A percentile compares a stretch with the other conserved stretches of the same genome.
Conservation (phyloP, 2,797 vertebrate species). For the Emydoidea blandingii region DNA sequence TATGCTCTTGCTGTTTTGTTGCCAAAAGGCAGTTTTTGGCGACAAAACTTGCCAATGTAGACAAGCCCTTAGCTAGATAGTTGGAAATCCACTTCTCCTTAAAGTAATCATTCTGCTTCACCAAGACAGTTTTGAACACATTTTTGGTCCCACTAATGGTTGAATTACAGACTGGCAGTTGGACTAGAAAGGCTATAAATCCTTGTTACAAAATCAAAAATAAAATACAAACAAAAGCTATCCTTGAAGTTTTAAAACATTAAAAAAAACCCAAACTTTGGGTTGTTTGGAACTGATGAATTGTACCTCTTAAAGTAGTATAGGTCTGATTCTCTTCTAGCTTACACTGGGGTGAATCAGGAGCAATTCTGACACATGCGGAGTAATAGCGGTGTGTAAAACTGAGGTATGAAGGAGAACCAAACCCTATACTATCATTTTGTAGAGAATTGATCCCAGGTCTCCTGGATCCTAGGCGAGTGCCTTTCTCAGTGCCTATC, state of each 20-base stretch:
- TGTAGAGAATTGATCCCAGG: background rate
- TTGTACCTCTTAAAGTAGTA: background rate
- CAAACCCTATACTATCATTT: background rate
- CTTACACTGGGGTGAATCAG: background rate
- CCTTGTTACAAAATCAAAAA: background rate
- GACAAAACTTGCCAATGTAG: no score
- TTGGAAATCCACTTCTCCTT: conserved; percentile 42
- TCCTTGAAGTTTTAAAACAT: background rate
- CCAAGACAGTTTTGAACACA: conserved; percentile 10
- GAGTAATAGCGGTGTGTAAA: background rate
- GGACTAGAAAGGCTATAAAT: conserved; percentile 42
- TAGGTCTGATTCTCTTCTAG: background rate
- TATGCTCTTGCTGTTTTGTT: no score
- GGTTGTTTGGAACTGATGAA: background rate
- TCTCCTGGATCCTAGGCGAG: background rate
- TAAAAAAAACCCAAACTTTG: conserved; percentile 2
- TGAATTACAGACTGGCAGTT: conserved; percentile 50
- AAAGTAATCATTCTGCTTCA: conserved; percentile 45
- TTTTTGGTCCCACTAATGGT: conserved; percentile 45
- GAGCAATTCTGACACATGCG: background rate
- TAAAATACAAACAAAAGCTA: conserved; percentile 28
- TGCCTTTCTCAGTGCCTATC: background rate
- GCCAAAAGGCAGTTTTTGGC: no score
- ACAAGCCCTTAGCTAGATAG: background rate
- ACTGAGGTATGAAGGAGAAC: background rate